These are phyloP conservation scores for Aricia artaxerxes DNA, from an alignment of 2,888 invertebrate genomes.

Conservation along the genomic window DNA sequence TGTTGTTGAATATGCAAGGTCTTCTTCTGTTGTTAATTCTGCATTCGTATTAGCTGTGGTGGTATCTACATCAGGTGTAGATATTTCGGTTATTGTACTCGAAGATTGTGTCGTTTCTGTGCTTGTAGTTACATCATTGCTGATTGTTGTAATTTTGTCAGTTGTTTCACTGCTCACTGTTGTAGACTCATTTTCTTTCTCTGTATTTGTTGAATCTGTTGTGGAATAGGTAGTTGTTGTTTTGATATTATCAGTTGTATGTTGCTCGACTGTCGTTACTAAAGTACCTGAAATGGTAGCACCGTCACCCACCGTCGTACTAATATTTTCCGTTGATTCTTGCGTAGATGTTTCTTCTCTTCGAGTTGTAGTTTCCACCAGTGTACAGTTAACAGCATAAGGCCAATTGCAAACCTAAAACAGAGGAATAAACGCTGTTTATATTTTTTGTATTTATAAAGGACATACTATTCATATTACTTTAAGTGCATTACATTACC, in stretches of 20 bases:
- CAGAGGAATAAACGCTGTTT: neutral
- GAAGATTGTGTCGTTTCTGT: no score
- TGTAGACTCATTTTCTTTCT: no score
- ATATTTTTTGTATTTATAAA: neutral
- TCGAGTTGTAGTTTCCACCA: conserved; percentile 5
- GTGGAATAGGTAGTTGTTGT: no score
- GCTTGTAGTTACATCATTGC: no score
- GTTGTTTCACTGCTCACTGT: no score
- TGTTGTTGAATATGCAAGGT: no score
- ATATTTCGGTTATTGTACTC: conserved; percentile 5
- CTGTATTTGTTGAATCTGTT: no score
- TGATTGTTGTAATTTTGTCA: no score
- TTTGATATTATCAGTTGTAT: no score
- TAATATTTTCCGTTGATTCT: conserved; percentile 9
- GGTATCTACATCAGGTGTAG: conserved; percentile 15
- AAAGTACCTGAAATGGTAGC: no score
- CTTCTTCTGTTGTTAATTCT: neutral
- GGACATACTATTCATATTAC: neutral
- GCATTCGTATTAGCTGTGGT: neutral
- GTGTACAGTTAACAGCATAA: conserved; percentile 41
- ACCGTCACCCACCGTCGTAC: neutral
- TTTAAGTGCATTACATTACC: conserved; percentile 42
- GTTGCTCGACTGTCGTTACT: no score
- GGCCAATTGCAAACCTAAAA: conserved; percentile 47
- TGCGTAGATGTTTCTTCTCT: conserved; percentile 19